Conservation (phyloP, 2,797 vertebrate genomes). For the Tokudaia muenninki region DNA sequence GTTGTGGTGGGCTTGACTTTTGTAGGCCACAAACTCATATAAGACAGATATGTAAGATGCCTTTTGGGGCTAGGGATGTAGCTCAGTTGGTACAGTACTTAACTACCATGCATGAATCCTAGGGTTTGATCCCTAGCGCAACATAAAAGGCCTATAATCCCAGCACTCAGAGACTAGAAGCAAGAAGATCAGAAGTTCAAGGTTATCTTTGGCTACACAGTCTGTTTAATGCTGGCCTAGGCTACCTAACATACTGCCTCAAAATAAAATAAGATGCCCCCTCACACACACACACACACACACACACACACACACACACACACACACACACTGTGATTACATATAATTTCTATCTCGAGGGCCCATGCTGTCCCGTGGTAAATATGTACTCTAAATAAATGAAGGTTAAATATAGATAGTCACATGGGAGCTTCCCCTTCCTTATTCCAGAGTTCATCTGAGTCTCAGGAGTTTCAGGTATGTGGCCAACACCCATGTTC, state of each 20-base stretch:
- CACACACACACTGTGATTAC: background rate
- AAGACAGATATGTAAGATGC: background rate
- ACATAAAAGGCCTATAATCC: background rate
- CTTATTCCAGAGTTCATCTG: background rate
- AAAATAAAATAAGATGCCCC: background rate
- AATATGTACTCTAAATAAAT: constrained; percentile 33
- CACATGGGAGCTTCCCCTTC: background rate
- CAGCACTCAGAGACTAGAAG: background rate
- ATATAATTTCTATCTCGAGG: constrained; percentile 31
- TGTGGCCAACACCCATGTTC: background rate
- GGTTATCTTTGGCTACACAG: background rate
- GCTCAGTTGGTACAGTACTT: background rate
- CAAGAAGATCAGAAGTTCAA: background rate
- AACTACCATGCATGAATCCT: background rate
- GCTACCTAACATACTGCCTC: background rate
- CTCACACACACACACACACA: background rate
- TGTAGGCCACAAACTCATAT: background rate
- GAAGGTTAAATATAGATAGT: background rate
- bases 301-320: no score
- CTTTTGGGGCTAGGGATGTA: background rate
- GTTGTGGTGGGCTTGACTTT: constrained; percentile 6
- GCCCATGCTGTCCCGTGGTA: background rate
- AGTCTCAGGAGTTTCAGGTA: background rate
- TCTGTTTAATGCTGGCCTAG: background rate
- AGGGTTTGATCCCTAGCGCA: background rate